phyloP scores from a whole-genome alignment of 2,113 vertebrate genomes.

The Spizaetus ornatus region DNA sequence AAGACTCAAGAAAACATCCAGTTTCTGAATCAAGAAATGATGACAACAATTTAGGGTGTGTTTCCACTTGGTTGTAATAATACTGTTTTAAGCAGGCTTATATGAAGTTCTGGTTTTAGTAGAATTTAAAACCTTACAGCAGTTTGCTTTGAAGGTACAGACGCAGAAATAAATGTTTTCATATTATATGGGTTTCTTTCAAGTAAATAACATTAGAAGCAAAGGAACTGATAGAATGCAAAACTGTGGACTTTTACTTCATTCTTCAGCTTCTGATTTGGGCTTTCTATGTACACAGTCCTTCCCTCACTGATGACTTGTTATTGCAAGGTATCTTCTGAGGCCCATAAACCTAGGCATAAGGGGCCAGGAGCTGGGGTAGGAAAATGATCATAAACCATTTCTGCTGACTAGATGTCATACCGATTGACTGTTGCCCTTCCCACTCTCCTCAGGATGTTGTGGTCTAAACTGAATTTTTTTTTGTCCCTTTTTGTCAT shows the following conservation, averaged over 20 bases:
- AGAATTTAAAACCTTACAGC: neutral
- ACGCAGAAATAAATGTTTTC: neutral
- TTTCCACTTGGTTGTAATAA: neutral
- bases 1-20: constrained; percentile 55
- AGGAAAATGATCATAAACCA: neutral
- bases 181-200: neutral
- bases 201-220: neutral
- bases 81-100: neutral
- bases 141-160: neutral
- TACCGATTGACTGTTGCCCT: neutral
- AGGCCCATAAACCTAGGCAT: neutral
- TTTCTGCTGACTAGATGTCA: neutral
- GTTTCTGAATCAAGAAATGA: constrained; percentile 53
- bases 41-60: constrained; percentile 67
- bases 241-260: neutral
- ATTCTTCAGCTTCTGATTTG: neutral
- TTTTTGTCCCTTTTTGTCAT: neutral
- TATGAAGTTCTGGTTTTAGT: neutral
- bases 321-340: neutral
- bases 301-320: neutral
- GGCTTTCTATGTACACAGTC: neutral
- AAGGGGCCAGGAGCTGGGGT: neutral
- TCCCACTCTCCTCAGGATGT: neutral
- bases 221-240: neutral
- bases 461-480: neutral